Percentiles rank a stretch among this genome's conserved stretches.
Conservation (phyloP, 2,888 invertebrate species). For the Lamellibrachia columna region DNA sequence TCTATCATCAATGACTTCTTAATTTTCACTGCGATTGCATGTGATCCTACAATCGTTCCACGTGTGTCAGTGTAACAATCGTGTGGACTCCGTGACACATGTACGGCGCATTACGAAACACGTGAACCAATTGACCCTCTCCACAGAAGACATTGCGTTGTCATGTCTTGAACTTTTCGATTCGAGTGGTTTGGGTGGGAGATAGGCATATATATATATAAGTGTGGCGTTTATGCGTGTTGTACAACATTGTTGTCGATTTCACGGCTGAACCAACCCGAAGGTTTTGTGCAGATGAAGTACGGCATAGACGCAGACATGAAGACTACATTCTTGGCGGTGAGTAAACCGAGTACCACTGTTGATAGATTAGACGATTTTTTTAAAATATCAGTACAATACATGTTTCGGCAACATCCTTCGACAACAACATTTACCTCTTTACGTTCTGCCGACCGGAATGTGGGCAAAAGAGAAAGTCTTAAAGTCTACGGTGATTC, state of each 20-base stretch:
- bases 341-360: not conserved
- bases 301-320: not conserved
- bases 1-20: not conserved
- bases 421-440: no score
- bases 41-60: not conserved
- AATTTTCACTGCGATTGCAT: not conserved
- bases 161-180: not conserved
- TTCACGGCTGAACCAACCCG: not conserved
- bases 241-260: not conserved
- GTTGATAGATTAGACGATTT: not conserved
- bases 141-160: not conserved
- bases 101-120: not conserved
- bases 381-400: no score
- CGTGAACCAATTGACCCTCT: not conserved
- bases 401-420: no score
- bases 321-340: not conserved
- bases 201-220: not conserved
- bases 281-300: not conserved
- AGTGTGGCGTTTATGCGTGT: not conserved
- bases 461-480: not conserved
- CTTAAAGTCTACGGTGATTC: not conserved
- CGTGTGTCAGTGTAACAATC: not conserved
- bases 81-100: not conserved
- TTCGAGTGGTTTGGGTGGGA: not conserved
- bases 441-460: not conserved